These are phyloP conservation scores for Mandrillus leucophaeus DNA, from an alignment of 2,113 vertebrate species.

Conservation along the genomic window DNA sequence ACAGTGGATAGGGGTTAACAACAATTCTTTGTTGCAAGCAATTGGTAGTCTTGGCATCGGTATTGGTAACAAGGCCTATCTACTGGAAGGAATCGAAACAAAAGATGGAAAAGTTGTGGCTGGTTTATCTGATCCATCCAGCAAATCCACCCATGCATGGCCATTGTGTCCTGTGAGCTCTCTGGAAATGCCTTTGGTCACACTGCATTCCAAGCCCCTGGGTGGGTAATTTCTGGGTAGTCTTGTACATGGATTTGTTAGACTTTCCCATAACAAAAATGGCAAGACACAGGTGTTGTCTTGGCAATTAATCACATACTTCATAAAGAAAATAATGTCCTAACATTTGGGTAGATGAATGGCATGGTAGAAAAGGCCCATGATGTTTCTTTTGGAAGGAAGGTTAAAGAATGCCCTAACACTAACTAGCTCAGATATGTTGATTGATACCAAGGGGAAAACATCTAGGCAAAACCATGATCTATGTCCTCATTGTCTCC, in stretches of 20 bases:
- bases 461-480: not conserved
- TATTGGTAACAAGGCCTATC: slow-evolving; percentile 73
- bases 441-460: not conserved
- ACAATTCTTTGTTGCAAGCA: slow-evolving; percentile 71
- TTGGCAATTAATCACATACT: slow-evolving; percentile 70
- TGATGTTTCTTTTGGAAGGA: slow-evolving; percentile 12
- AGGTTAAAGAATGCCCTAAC: not conserved
- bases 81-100: slow-evolving; percentile 76
- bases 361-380: slow-evolving; percentile 17
- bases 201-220: slow-evolving; percentile 53
- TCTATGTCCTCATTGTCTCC: not conserved
- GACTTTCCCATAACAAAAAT: slow-evolving; percentile 54
- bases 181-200: slow-evolving; percentile 70
- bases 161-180: slow-evolving; percentile 51
- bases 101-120: slow-evolving; percentile 72
- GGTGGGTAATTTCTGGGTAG: slow-evolving; percentile 58
- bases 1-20: slow-evolving; percentile 75
- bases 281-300: slow-evolving; percentile 61
- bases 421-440: not conserved
- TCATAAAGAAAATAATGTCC: slow-evolving; percentile 63
- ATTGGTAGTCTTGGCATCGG: slow-evolving; percentile 73
- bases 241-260: slow-evolving; percentile 69
- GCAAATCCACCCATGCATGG: slow-evolving; percentile 59
- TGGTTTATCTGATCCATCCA: slow-evolving; percentile 71
- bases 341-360: slow-evolving; percentile 51